These are phyloP conservation scores for Nudaria mundana DNA, from an alignment of 2,888 invertebrate species.

Conservation along the genomic window DNA sequence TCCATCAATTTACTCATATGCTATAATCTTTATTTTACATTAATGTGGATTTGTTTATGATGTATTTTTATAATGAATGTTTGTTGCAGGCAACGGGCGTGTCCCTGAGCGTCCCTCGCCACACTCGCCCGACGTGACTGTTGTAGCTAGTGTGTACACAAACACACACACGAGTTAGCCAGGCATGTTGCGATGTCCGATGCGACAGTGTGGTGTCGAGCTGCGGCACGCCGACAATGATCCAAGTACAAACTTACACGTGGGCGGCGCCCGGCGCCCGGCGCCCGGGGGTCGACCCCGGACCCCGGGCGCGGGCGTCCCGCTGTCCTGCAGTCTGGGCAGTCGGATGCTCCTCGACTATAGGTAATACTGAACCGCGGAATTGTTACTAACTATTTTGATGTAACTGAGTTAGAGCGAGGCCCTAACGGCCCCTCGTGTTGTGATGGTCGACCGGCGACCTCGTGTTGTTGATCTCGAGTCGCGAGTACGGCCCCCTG, in stretches of 20 bases:
- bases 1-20: too few relatives aligned
- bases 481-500: constrained; percentile 42
- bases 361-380: constrained; percentile 28
- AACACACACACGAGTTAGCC: too few relatives aligned
- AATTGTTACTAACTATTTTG: constrained; percentile 23
- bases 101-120: too few relatives aligned
- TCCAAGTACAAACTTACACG: constrained; percentile 49
- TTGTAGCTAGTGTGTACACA: background rate
- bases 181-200: too few relatives aligned
- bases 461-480: constrained; percentile 67
- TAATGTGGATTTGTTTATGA: too few relatives aligned
- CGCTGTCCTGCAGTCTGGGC: too few relatives aligned
- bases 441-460: constrained; percentile 21
- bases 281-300: constrained; percentile 12
- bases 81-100: too few relatives aligned
- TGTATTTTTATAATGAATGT: too few relatives aligned
- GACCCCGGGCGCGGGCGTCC: too few relatives aligned
- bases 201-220: too few relatives aligned
- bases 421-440: constrained; percentile 39
- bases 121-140: background rate
- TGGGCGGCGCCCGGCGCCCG: too few relatives aligned
- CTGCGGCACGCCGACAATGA: constrained; percentile 34
- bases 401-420: constrained; percentile 33
- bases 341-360: constrained; percentile 16
- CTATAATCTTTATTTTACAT: too few relatives aligned